Conservation (phyloP, 2,797 vertebrate genomes). For the Sebastes iracundus region DNA sequence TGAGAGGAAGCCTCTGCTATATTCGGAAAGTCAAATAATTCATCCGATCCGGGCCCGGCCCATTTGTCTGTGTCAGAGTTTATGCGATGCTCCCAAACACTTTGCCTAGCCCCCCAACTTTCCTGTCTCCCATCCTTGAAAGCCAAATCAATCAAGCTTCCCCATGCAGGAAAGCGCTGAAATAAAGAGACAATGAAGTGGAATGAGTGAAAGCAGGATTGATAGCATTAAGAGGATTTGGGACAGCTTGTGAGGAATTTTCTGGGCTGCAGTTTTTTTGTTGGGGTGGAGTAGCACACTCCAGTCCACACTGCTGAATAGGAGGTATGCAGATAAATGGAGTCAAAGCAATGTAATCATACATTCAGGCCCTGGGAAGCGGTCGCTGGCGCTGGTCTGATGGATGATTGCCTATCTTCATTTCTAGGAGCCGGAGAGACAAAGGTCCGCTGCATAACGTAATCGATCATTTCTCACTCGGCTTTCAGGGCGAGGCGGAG, state of each 20-base stretch:
- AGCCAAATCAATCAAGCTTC: conserved; percentile 81
- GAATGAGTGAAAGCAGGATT: conserved; percentile 79
- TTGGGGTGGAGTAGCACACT: conserved; percentile 33
- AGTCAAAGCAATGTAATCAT: conserved; percentile 60
- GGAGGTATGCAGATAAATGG: conserved; percentile 61
- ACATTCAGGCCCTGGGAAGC: conserved; percentile 50
- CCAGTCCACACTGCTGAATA: conserved; percentile 61
- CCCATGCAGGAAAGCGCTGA: conserved; percentile 77
- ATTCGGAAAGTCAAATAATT: conserved; percentile 64
- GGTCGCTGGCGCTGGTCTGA: conserved; percentile 36
- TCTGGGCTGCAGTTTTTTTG: conserved; percentile 45
- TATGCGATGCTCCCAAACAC: conserved; percentile 74
- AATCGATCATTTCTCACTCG: conserved; percentile 39
- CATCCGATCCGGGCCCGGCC: conserved; percentile 14
- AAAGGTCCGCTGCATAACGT: conserved; percentile 37
- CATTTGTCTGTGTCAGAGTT: conserved; percentile 79
- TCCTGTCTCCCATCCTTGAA: conserved; percentile 70
- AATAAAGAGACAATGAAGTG: conserved; percentile 83
- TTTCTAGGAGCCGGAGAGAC: conserved; percentile 49
- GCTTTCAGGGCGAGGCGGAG: conserved; percentile 3
- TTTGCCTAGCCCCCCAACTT: conserved; percentile 75
- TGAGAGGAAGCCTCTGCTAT: conserved; percentile 40
- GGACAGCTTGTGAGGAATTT: conserved; percentile 67
- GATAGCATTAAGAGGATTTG: conserved; percentile 71
- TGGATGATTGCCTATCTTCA: conserved; percentile 57